Base-by-base conservation (phyloP, 2,797 vertebrate species). In the Eleutherodactylus coqui region DNA sequence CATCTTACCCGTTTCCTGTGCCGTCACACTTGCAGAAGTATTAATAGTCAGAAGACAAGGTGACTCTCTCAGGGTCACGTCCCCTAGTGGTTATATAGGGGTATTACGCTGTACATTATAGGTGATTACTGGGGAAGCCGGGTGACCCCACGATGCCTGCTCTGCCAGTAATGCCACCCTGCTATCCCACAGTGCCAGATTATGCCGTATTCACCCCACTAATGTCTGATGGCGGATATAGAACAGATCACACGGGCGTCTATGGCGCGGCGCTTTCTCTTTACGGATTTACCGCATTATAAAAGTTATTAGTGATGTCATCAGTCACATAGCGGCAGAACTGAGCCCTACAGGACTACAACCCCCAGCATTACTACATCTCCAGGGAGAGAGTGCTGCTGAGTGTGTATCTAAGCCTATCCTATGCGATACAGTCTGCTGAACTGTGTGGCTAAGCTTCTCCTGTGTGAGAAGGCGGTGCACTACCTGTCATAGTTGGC, bases 401-500 rank as follows among this genome's bases (percentile, higher is more conserved):
- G n/a, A 60, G 51, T 13, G 1, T 60, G n/a, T 60, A 60, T 60
- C 55, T 60, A 60, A 60, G 27, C 55, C 55, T 13, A 34, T 64
- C 60, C 6, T 64, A 4, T 32, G 60, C 16, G 60, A 62, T 32
- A 62, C 60, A 32, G 60, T 32, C 27, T 64, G 13, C 60, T 64
- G 60, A 64, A 29, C 60, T 34, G 29, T 64, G 60, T 64, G 32
- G 32, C 27, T 32, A 64, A 64, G 32, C 60, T 24, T 7, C 4
- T 27, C 55, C 4, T 60, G 9, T 14, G 17, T 1, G 2, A 21
- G 17, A 3, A 64, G 62, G 62, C 10, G 0, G 32, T 19, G n/a
- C n/a, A n/a, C 1, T 91, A 94, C 94, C 91, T 94, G 8, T 88
- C 86, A 17, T 90, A 92, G 53, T 88, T 53, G 0, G 85, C 70